These are phyloP conservation scores for Gastrophryne carolinensis DNA, from an alignment of 2,797 vertebrate genomes.

Conservation along the genomic window DNA sequence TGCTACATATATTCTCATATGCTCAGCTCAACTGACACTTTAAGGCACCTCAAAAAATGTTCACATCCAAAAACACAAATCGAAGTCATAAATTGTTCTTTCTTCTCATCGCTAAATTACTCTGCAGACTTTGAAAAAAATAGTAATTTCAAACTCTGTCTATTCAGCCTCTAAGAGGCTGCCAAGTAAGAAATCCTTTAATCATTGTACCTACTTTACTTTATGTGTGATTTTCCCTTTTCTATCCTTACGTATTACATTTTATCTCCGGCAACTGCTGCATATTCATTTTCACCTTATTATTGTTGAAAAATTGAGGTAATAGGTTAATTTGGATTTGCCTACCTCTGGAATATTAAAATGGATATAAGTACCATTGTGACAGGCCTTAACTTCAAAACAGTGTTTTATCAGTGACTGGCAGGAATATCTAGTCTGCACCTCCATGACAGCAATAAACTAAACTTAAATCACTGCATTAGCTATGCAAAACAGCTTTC, in stretches of 20 bases:
- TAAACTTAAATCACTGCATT: constrained; percentile 61
- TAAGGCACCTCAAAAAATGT: background rate
- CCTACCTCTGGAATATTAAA: constrained; percentile 67
- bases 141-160: constrained; percentile 11
- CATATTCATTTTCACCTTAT: constrained; percentile 66
- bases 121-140: constrained; percentile 16
- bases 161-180: constrained; percentile 58
- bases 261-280: constrained; percentile 63
- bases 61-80: background rate
- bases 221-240: constrained; percentile 61
- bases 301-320: constrained; percentile 67
- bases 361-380: constrained; percentile 69
- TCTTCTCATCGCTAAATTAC: background rate
- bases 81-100: background rate
- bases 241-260: constrained; percentile 58
- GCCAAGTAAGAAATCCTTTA: constrained; percentile 70
- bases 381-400: constrained; percentile 71
- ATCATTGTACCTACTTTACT: constrained; percentile 68
- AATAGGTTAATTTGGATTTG: constrained; percentile 67
- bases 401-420: constrained; percentile 69
- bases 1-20: too few relatives aligned
- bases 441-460: constrained; percentile 67
- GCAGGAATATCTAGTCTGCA: constrained; percentile 60
- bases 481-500: constrained; percentile 62
- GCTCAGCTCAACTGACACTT: background rate